Evolutionary conservation across 2,888 invertebrate genomes (phyloP).

Genomic region (Dasysyrphus albostriatus): DNA sequence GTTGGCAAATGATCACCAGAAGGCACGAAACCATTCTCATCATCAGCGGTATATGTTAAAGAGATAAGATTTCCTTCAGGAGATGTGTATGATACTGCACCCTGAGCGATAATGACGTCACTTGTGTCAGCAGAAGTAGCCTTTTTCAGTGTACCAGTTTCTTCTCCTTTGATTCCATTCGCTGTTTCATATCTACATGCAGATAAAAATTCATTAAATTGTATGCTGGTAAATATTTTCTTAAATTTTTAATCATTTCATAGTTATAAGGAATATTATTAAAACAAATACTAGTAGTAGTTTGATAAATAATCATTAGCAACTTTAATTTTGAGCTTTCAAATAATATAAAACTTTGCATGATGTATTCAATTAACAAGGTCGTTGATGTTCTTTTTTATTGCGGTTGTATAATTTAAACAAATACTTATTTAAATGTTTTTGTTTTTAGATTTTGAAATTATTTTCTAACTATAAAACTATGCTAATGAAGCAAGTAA

Average conservation of each 20-base stretch:
- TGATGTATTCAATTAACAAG: slow-evolving; percentile 1
- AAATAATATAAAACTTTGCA: neutral
- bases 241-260: neutral
- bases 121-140: slow-evolving; percentile 88
- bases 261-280: neutral
- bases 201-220: slow-evolving; percentile 3
- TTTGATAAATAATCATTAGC: neutral
- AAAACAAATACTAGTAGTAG: slow-evolving; percentile 15
- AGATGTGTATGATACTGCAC: slow-evolving; percentile 88
- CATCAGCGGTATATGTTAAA: slow-evolving; percentile 89
- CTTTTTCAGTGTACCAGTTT: slow-evolving; percentile 90
- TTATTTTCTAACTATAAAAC: neutral
- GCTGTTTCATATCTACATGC: slow-evolving; percentile 90
- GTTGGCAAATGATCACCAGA: slow-evolving; percentile 90
- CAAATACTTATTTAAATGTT: neutral
- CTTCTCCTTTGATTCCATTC: slow-evolving; percentile 92
- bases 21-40: slow-evolving; percentile 87
- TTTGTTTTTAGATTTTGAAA: too few relatives aligned
- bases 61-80: slow-evolving; percentile 89
- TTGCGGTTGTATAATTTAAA: neutral
- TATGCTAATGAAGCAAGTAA: neutral
- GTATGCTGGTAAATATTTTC: neutral
- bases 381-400: neutral
- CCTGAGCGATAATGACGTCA: slow-evolving; percentile 88
- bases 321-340: neutral